A percentile compares a stretch with the other conserved stretches of the same genome.
Evolutionary conservation across 2,797 vertebrate genomes (phyloP).

Genomic region (Taeniopygia guttata): DNA sequence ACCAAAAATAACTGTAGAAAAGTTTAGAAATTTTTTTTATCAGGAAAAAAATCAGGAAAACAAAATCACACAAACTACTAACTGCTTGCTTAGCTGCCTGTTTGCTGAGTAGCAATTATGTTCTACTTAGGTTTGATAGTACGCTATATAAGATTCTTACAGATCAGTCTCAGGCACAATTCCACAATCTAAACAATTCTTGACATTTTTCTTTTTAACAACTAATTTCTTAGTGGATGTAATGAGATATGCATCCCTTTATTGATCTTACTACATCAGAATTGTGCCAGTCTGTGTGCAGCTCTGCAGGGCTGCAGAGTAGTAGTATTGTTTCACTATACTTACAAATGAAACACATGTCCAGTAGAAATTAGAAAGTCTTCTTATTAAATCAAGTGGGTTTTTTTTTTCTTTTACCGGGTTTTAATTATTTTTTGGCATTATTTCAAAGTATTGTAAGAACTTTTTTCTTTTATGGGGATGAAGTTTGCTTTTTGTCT

Average conservation of each 20-base stretch:
- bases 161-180: not conserved
- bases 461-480: not conserved
- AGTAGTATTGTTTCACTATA: not conserved
- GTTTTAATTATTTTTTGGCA: not conserved
- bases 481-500: not conserved
- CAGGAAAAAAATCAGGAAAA: not conserved
- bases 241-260: not conserved
- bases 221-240: not conserved
- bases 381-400: not conserved
- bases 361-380: not conserved
- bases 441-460: not conserved
- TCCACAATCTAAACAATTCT: not conserved
- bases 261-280: not conserved
- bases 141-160: accelerated
- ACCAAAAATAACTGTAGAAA: not conserved
- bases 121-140: not conserved
- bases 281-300: not conserved
- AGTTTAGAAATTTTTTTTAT: not conserved
- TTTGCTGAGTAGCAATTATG: not conserved
- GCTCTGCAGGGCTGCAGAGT: not conserved
- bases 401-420: not conserved
- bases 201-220: not conserved
- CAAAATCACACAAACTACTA: not conserved
- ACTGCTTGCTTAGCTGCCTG: not conserved
- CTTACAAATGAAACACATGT: not conserved